Base-by-base conservation (phyloP, 2,113 vertebrate species). In the Pelusios castaneus region DNA sequence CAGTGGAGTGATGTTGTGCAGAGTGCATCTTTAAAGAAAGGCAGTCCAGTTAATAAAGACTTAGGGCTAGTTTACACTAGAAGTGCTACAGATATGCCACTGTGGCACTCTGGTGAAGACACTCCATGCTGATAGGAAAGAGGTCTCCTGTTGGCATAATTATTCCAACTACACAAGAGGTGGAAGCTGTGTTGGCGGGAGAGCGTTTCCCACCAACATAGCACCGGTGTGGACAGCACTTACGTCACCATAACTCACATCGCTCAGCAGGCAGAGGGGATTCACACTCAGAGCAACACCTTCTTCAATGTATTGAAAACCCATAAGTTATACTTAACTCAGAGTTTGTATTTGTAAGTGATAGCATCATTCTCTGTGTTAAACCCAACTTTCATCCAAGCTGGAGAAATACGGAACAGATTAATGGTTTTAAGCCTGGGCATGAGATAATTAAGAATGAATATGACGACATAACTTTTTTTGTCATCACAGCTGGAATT, bases 381-480 rank as follows among this genome's bases (percentile, higher is more conserved):
- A 87, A 77, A 85, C 58, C 10, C 5, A 63, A 0, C 38, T 76
- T 0, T 55, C 17, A 67, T n/a, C 67, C 43, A 1, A 0, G 51
- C 47, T 91, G 81, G 60, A 79, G 2, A 27, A 93, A 81, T 75
- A 67, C 76, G 7, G 16, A 45, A 25, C 29, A 70, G 91, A 60
- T 85, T 55, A 63, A 34, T 3, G 49, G 10, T 21, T 80, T 85
- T 12, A 19, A 75, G 45, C 55, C 5, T 84, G 85, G 56, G 0
- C 34, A 34, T 82, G 60, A 82, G 2, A 6, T 89, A 22, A 87
- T 91, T 84, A 89, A 85, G 12, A 87, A 79, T 79, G 90, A 67
- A 70, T 89, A 24, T 0, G 51, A 22, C 54, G 60, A 63, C 10
- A 76, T 81, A 29, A 41, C 38, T 25, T 25, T 75, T 75, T 95